Base-by-base conservation (phyloP, 2,888 invertebrate genomes). In the Nephrotoma appendiculata region DNA sequence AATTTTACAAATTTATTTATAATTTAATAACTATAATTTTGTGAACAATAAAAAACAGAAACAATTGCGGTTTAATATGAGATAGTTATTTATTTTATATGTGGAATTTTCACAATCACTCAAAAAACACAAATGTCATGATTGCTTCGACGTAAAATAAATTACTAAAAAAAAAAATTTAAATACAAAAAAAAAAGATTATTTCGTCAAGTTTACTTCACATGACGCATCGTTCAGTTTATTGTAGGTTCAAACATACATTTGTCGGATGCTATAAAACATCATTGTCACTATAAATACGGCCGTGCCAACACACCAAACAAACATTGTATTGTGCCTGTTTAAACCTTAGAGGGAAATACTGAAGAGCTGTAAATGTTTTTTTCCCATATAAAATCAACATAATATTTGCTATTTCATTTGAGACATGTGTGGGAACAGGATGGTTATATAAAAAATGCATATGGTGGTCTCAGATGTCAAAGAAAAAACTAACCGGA, bases 141-240 rank as follows among this genome's bases (percentile, higher is more conserved):
- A 84, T 84, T 84, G 43, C 43, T 84, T 84, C 84, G 84, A 84
- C 84, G 84, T 84, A 84, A 84, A 84, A 84, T 84, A 84, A 71
- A 71, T 71, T 31, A 71, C 71, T 71, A 71, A 19, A 31, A 71
- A 71, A 31, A 44, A 44, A 44, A 19, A 19, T 19, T 6, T 31
- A 71, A 71, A 31, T 31, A 71, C 19, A 19, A 15, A 52, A 52
- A 52, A 52, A 52, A 5, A 6, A 15, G 19, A 15, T 57, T 57
- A 31, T 15, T 52, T 71, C 71, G 71, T 71, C 31, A 31, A 71
- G 4, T 71, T 44, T 71, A 31, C 31, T 71, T 71, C 31, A 31
- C 71, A 31, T 12, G 71, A 71, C 71, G 71, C 71, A 31, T 31
- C 31, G 31, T 71, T 71, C 11, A 71, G 6, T 57, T 71, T 71